Percentiles rank a stretch among this genome's conserved stretches.
Evolutionary conservation across 2,888 invertebrate genomes (phyloP).

Genomic region (Scelioninae gen. 1): DNA sequence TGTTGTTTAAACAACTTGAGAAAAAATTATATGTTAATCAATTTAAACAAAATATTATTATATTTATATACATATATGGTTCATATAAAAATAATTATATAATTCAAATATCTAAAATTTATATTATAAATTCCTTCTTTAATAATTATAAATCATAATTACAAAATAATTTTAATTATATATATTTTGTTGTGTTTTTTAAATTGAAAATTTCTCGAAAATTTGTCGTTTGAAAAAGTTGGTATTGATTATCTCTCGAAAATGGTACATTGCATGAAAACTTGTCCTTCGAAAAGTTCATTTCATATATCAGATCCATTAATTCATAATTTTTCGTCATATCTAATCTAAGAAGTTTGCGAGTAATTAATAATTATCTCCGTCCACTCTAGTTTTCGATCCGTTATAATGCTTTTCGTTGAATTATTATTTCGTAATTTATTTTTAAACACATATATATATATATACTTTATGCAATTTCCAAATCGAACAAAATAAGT

Average conservation of each 20-base stretch:
- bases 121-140: too few species aligned
- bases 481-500: background rate
- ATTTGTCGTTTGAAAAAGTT: too few species aligned
- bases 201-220: too few species aligned
- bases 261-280: too few species aligned
- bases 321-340: slow-evolving; percentile 55
- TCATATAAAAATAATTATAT: too few species aligned
- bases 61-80: too few species aligned
- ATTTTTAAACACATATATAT: slow-evolving; percentile 25
- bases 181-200: too few species aligned
- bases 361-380: slow-evolving; percentile 63
- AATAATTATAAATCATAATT: too few species aligned
- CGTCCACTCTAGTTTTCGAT: slow-evolving; percentile 45
- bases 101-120: too few species aligned
- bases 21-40: slow-evolving; percentile 1
- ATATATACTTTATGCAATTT: slow-evolving; percentile 13
- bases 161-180: too few species aligned
- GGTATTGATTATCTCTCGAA: too few species aligned
- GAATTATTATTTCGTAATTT: slow-evolving; percentile 43
- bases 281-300: background rate
- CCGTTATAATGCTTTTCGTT: slow-evolving; percentile 33
- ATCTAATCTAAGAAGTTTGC: slow-evolving; percentile 62
- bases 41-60: too few species aligned
- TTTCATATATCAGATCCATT: slow-evolving; percentile 11
- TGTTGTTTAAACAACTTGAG: slow-evolving; percentile 3